Conservation (phyloP, 2,113 vertebrate genomes). For the Chaetorhynchus papuensis region DNA sequence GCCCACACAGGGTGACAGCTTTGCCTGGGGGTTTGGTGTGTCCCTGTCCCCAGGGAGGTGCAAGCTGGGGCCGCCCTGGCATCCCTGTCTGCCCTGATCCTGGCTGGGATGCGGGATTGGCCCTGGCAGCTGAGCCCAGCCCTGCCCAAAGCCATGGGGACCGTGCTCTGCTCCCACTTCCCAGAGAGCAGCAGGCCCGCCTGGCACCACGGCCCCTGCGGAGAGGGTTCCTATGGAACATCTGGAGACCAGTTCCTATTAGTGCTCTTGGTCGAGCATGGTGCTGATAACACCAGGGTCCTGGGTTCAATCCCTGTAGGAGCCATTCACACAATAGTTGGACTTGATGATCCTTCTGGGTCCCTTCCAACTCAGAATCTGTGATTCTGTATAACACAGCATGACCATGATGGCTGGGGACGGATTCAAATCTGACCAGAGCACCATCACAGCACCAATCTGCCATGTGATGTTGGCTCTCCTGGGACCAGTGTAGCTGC, state of each 20-base stretch:
- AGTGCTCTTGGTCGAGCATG: neutral
- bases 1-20: rapidly evolving
- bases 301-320: neutral
- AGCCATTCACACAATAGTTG: neutral
- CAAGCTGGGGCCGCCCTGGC: rapidly evolving
- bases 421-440: neutral
- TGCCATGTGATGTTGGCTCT: neutral
- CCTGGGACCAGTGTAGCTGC: neutral
- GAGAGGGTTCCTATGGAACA: neutral
- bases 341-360: neutral
- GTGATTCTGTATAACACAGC: neutral
- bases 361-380: neutral
- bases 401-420: neutral
- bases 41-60: neutral
- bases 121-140: neutral
- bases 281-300: no score
- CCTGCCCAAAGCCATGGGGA: rapidly evolving
- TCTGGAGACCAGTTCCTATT: neutral
- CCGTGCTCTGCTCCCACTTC: rapidly evolving
- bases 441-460: neutral
- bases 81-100: neutral
- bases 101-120: neutral
- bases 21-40: neutral
- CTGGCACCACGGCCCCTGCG: neutral
- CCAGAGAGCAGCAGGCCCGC: neutral